Evolutionary conservation across 2,888 invertebrate genomes (phyloP).

Genomic region (Lasioglossum figueresi): DNA sequence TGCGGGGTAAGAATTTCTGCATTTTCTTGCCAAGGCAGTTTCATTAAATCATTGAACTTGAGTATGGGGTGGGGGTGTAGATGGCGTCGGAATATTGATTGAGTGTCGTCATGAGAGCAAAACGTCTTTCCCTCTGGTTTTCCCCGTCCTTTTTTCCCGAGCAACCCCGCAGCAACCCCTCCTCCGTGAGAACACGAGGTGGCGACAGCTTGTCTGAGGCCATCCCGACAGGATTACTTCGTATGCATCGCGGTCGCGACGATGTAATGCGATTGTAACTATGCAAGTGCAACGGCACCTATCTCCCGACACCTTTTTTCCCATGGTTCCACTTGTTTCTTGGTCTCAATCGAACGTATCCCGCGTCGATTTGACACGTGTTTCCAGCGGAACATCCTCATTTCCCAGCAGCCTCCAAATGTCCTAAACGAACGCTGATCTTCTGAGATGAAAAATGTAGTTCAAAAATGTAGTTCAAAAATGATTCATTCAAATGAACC

Average conservation of each 20-base stretch:
- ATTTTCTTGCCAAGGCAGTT: background rate
- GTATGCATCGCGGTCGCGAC: conserved; percentile 71
- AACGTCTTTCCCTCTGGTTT: conserved; percentile 13
- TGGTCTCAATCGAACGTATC: background rate
- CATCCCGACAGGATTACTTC: conserved; percentile 71
- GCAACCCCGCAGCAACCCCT: background rate
- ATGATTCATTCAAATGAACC: too few relatives aligned
- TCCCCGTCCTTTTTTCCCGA: background rate
- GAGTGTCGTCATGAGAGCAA: conserved; percentile 28
- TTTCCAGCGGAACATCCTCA: background rate
- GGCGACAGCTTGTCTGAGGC: conserved; percentile 68
- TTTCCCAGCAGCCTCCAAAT: too few relatives aligned
- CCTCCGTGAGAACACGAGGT: conserved; percentile 61
- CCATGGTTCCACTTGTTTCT: background rate
- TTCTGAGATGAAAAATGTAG: too few relatives aligned
- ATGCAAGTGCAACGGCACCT: conserved; percentile 56
- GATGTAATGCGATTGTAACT: conserved; percentile 68
- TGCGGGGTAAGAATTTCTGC: background rate
- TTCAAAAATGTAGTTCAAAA: too few relatives aligned
- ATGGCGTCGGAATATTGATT: conserved; percentile 26
- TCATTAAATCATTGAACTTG: conserved; percentile 21
- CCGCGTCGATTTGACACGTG: background rate
- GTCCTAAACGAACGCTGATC: too few relatives aligned
- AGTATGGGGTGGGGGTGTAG: background rate
- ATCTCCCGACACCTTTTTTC: background rate